These are phyloP conservation scores for Anomalospiza imberbis DNA, from an alignment of 2,797 vertebrate species.

Conservation along the genomic window DNA sequence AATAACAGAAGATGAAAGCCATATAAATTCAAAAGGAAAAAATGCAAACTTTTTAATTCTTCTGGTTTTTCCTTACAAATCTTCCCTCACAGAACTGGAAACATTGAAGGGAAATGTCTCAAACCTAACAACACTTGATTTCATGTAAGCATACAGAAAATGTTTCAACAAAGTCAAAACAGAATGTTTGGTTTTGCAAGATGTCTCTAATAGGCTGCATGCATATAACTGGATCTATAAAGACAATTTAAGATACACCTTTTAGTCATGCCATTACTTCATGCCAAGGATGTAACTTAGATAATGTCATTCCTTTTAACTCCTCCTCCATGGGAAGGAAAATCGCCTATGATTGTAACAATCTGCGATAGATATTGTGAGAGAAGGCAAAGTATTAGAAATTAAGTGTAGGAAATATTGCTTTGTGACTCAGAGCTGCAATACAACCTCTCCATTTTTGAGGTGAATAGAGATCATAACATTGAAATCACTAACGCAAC, in stretches of 20 bases:
- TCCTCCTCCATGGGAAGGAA: not conserved
- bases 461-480: not conserved
- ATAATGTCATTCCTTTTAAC: not conserved
- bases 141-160: not conserved
- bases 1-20: not conserved
- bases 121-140: not conserved
- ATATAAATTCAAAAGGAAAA: not conserved
- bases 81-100: not conserved
- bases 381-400: not conserved
- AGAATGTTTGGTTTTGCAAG: not conserved
- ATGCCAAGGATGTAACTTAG: not conserved
- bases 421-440: not conserved
- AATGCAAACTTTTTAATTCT: not conserved
- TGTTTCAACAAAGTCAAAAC: not conserved
- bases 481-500: not conserved
- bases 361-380: not conserved
- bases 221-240: not conserved
- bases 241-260: fast-evolving
- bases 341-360: not conserved
- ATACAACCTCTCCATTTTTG: not conserved
- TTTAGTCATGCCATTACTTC: not conserved
- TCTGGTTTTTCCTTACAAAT: not conserved
- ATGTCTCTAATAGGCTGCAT: not conserved
- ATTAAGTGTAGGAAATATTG: fast-evolving
- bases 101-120: not conserved